These are phyloP conservation scores for Frieseomelitta varia DNA, from an alignment of 1,140 invertebrate genomes.

Conservation along the genomic window DNA sequence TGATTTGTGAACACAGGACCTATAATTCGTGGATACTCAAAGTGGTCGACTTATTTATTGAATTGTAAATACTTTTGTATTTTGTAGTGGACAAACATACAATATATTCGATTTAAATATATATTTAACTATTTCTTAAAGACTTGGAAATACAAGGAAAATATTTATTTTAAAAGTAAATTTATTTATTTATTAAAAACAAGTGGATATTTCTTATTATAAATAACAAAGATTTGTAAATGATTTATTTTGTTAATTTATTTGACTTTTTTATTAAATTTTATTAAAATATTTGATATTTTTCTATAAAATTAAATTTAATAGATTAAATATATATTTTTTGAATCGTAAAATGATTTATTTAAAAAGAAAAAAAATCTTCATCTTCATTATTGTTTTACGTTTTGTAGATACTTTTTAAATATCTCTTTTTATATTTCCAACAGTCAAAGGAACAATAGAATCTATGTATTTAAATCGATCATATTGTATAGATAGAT, in stretches of 20 bases:
- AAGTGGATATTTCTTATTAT: neutral
- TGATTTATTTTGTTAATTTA: neutral
- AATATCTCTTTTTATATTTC: neutral
- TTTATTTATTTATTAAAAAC: neutral
- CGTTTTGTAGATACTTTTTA: neutral
- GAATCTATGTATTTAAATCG: slow-evolving; percentile 27
- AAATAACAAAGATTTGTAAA: neutral
- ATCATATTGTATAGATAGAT: slow-evolving; percentile 43
- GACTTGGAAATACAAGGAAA: neutral
- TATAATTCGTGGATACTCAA: slow-evolving; percentile 55
- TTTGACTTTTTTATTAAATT: neutral
- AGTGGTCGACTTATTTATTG: slow-evolving; percentile 77
- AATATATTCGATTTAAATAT: slow-evolving; percentile 32
- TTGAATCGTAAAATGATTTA: neutral
- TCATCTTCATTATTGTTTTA: neutral
- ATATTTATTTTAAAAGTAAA: neutral
- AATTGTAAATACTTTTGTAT: slow-evolving; percentile 81
- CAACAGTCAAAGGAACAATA: neutral
- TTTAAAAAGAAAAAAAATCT: neutral
- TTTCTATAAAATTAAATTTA: neutral
- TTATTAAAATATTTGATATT: neutral
- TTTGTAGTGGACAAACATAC: slow-evolving; percentile 64
- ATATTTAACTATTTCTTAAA: neutral
- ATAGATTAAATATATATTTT: neutral
- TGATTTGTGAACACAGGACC: slow-evolving; percentile 36